Conservation (phyloP, 1,140 invertebrate species). For the Ridgeia piscesae region DNA sequence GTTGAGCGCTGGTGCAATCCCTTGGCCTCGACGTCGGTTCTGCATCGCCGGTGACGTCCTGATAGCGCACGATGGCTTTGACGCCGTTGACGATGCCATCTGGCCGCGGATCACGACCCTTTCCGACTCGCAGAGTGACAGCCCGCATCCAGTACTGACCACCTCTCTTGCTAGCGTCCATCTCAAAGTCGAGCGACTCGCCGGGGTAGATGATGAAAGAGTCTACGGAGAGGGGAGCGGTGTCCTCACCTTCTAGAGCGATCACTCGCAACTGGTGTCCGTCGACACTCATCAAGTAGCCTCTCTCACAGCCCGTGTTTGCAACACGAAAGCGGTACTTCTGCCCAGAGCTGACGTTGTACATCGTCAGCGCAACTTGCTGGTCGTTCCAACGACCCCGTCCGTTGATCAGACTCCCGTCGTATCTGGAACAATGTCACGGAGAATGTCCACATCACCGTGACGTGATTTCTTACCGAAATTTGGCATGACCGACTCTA, state of each 20-base stretch:
- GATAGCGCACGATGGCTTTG: constrained; percentile 13
- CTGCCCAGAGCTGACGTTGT: not conserved
- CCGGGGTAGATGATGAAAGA: constrained; percentile 17
- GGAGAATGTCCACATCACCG: not conserved
- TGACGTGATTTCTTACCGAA: not conserved
- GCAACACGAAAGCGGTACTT: constrained; percentile 7
- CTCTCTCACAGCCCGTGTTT: not conserved
- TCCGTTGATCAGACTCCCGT: constrained; percentile 1
- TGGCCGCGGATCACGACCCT: not conserved
- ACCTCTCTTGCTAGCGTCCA: not conserved
- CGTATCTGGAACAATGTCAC: not conserved
- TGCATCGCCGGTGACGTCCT: not conserved
- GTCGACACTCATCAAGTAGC: constrained; percentile 2
- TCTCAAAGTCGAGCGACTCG: constrained; percentile 23
- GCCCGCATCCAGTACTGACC: constrained; percentile 14
- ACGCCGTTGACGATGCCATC: constrained; percentile 17
- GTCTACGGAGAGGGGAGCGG: constrained; percentile 8
- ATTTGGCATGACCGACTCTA: too few species aligned
- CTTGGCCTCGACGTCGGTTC: constrained; percentile 19
- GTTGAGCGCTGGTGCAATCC: not conserved
- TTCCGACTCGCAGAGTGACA: not conserved
- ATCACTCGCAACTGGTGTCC: constrained; percentile 1
- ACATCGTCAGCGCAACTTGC: not conserved
- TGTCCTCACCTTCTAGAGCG: constrained; percentile 8
- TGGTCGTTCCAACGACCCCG: constrained; percentile 8